Conservation (phyloP, 2,888 invertebrate genomes). For the Dolomedes plantarius region DNA sequence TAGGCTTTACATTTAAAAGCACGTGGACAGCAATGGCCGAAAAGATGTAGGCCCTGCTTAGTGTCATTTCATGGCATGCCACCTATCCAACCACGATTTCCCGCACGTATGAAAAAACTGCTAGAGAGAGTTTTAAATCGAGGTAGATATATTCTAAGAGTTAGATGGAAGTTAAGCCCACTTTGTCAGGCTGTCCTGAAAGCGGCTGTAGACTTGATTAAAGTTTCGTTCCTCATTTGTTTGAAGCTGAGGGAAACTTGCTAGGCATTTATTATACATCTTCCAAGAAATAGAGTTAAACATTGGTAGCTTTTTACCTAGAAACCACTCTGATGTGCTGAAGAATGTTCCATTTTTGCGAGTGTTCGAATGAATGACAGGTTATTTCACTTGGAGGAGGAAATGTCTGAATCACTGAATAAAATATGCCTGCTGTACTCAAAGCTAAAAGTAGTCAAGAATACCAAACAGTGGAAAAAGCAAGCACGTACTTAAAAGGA, state of each 20-base stretch:
- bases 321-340: too few species aligned
- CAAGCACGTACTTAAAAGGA: too few species aligned
- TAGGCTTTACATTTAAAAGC: too few species aligned
- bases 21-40: background rate
- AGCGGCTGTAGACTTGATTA: conserved; percentile 69
- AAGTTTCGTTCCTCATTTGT: conserved; percentile 40
- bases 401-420: too few species aligned
- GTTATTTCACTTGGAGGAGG: too few species aligned
- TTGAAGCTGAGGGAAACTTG: conserved; percentile 7
- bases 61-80: background rate
- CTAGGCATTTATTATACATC: background rate
- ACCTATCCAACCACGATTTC: background rate
- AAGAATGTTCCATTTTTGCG: too few species aligned
- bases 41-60: background rate
- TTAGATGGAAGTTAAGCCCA: conserved; percentile 58
- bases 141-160: conserved; percentile 67
- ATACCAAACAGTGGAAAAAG: too few species aligned
- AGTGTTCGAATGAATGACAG: too few species aligned
- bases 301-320: background rate
- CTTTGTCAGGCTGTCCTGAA: conserved; percentile 67
- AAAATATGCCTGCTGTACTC: too few species aligned
- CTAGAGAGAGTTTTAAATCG: conserved; percentile 37
- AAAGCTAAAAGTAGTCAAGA: too few species aligned
- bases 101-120: conserved; percentile 27
- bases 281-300: background rate